Base-by-base conservation (phyloP, 2,113 vertebrate species). In the Aramus guarauna region DNA sequence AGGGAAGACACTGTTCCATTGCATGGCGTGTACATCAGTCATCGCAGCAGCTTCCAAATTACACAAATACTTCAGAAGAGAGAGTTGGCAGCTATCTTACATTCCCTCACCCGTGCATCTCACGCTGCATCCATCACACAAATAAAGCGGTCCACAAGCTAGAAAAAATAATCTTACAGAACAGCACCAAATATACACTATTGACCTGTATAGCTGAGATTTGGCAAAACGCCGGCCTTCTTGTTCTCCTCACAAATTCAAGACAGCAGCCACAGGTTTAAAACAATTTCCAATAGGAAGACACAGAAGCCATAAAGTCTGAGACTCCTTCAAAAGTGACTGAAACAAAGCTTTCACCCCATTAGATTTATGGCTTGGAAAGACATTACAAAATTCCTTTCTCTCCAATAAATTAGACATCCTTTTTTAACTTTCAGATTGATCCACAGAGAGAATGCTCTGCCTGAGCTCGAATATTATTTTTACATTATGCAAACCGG, bases 401-500 rank as follows among this genome's bases (percentile, higher is more conserved):
- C n/a, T 82, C 29, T 32, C 21, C 52, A 63, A 8, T 59, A 59
- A 88, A 75, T 76, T 68, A 43, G 17, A 52, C 9, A 32, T 20
- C 60, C 4, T 55, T 13, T 67, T 82, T 76, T 32, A 77, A 39
- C 34, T 56, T 72, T 58, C 32, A 48, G n/a, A 37, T 37, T 55
- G 52, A 94, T 41, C 48, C 69, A 45, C 1, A 29, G 17, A 15
- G 43, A 88, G 37, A 79, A 68, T 23, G 16, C 22, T 67, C 20
- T 3, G 2, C 30, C 32, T 45, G 53, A 66, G 50, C 23, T 19
- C 0, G 0, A 58, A 23, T 1, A 0, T 18, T 48, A 2, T 85
- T 67, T 69, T 81, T n/a, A 59, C 14, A 14, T 1, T 3, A 26
- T 17, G 10, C 0, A 1, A 73, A 66, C 3, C 15, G 19, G 55